phyloP scores from a whole-genome alignment of 1,140 invertebrate genomes.

The Phymastichus coffea region DNA sequence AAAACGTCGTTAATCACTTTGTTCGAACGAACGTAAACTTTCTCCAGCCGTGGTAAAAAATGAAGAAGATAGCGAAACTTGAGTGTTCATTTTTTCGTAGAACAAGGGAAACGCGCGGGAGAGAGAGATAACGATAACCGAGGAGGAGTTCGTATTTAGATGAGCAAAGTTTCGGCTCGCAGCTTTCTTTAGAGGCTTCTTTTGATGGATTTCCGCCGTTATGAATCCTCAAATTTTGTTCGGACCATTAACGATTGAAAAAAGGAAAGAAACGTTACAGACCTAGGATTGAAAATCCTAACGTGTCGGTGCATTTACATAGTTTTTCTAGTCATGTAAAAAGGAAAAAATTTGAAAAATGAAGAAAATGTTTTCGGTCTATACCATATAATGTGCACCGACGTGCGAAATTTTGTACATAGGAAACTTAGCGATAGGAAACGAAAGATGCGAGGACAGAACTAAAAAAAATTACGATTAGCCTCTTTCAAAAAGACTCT shows the following conservation, averaged over 20 bases:
- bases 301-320: conserved; percentile 5
- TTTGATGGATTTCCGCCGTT: conserved; percentile 13
- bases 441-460: conserved; percentile 8
- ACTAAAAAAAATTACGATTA: conserved; percentile 18
- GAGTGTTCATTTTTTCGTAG: background rate
- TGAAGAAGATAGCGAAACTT: background rate
- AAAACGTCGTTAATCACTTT: conserved; percentile 20
- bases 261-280: background rate
- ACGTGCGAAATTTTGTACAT: conserved; percentile 21
- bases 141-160: background rate
- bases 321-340: background rate
- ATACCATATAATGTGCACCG: background rate
- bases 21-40: conserved; percentile 27
- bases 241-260: background rate
- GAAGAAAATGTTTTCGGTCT: background rate
- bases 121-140: background rate
- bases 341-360: background rate
- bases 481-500: conserved; percentile 19
- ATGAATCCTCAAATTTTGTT: conserved; percentile 19
- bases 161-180: background rate
- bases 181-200: conserved; percentile 5
- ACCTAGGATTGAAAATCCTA: background rate
- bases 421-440: background rate
- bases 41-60: background rate
- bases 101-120: background rate